These are phyloP conservation scores for Rhopalosiphum padi DNA, from an alignment of 1,140 invertebrate species.

Conservation along the genomic window DNA sequence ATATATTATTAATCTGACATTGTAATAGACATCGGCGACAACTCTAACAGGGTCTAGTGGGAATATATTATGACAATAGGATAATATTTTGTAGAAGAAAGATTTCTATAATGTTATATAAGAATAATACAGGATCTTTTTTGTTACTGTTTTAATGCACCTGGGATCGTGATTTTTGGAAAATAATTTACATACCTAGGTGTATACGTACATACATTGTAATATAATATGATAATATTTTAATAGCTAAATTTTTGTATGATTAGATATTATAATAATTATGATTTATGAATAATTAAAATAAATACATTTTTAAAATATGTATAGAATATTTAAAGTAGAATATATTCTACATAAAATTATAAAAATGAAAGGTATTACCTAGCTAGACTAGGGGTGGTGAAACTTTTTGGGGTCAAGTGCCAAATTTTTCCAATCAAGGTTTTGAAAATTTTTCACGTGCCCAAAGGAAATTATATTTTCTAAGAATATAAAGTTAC, in stretches of 20 bases:
- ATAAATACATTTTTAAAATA: neutral
- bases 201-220: neutral
- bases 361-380: neutral
- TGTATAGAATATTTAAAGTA: neutral
- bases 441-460: no score
- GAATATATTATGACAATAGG: neutral
- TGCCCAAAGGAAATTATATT: no score
- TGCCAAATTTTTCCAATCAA: no score
- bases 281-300: neutral
- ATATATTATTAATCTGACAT: neutral
- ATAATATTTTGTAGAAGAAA: neutral
- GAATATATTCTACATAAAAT: neutral
- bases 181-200: neutral
- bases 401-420: no score
- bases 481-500: no score
- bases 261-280: neutral
- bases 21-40: neutral
- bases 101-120: neutral
- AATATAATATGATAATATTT: neutral
- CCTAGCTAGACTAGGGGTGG: no score
- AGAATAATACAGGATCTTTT: neutral
- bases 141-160: neutral
- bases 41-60: conserved; percentile 30
- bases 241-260: neutral
- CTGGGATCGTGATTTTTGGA: neutral